Conservation (phyloP, 2,797 vertebrate genomes). For the Lacerta agilis region DNA sequence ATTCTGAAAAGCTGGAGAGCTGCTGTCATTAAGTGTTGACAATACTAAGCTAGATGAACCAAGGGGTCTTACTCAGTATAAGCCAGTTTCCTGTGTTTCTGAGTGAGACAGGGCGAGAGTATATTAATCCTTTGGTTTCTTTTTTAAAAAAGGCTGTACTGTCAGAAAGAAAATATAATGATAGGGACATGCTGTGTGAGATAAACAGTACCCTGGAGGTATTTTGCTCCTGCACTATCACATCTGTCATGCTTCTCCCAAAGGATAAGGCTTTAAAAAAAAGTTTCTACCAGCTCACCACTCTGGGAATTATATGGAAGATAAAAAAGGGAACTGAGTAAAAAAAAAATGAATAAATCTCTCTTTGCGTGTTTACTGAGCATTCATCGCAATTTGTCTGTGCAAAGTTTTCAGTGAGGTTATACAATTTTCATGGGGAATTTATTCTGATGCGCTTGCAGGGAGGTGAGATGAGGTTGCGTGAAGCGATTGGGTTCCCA, state of each 20-base stretch:
- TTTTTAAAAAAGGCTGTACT: neutral
- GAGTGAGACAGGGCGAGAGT: neutral
- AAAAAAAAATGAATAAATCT: conserved; percentile 31
- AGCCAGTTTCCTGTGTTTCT: neutral
- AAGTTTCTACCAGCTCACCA: neutral
- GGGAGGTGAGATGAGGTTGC: too few relatives aligned
- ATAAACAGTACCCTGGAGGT: conserved; percentile 41
- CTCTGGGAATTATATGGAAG: conserved; percentile 17
- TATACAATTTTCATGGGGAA: too few relatives aligned
- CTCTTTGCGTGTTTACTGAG: neutral
- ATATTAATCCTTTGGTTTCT: neutral
- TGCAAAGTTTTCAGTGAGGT: too few relatives aligned
- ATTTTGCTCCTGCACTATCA: conserved; percentile 34
- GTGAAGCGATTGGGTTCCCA: too few relatives aligned
- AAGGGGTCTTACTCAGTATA: neutral
- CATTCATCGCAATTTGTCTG: too few relatives aligned
- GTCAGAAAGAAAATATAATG: conserved; percentile 23
- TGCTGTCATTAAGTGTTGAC: too few relatives aligned
- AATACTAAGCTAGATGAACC: neutral
- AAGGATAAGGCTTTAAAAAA: neutral
- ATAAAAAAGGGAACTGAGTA: conserved; percentile 1
- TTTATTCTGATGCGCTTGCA: too few relatives aligned
- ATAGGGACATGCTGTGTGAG: neutral
- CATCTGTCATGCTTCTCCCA: conserved; percentile 1
- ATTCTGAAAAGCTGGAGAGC: too few relatives aligned